Conservation (phyloP, 2,797 vertebrate genomes). For the Pachyuromys duprasi region DNA sequence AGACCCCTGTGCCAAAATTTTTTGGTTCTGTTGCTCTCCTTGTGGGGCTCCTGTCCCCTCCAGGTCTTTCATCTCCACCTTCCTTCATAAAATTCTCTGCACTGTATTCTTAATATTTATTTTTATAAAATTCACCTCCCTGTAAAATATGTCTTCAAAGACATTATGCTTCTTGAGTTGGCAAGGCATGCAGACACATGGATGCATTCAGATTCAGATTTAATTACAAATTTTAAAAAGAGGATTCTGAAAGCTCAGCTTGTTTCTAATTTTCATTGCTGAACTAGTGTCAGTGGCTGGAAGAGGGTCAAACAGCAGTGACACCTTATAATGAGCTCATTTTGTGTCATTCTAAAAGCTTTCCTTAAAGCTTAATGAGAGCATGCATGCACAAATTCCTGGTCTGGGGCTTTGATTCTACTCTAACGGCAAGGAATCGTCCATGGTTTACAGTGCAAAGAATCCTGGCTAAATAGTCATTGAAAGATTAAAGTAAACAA, state of each 20-base stretch:
- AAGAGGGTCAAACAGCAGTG: neutral
- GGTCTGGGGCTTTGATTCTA: neutral
- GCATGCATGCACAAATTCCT: neutral
- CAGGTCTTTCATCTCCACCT: too few species aligned
- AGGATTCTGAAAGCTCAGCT: neutral
- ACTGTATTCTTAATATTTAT: neutral
- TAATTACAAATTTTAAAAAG: neutral
- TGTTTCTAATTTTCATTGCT: neutral
- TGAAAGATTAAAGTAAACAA: constrained; percentile 11
- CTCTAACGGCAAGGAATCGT: neutral
- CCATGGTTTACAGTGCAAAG: neutral
- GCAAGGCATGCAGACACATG: neutral
- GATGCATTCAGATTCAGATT: neutral
- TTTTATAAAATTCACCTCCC: neutral
- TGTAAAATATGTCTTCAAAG: constrained; percentile 21
- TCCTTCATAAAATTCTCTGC: too few species aligned
- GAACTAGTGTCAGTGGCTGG: neutral
- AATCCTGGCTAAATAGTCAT: neutral
- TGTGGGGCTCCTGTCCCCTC: too few species aligned
- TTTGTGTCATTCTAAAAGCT: neutral
- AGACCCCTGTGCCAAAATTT: too few species aligned
- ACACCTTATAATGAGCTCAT: neutral
- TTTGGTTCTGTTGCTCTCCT: too few species aligned
- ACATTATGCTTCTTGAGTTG: neutral
- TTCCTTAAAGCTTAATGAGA: neutral